Evolutionary conservation across 1,140 invertebrate species (phyloP).

Genomic region (Macrocentrus cingulum): DNA sequence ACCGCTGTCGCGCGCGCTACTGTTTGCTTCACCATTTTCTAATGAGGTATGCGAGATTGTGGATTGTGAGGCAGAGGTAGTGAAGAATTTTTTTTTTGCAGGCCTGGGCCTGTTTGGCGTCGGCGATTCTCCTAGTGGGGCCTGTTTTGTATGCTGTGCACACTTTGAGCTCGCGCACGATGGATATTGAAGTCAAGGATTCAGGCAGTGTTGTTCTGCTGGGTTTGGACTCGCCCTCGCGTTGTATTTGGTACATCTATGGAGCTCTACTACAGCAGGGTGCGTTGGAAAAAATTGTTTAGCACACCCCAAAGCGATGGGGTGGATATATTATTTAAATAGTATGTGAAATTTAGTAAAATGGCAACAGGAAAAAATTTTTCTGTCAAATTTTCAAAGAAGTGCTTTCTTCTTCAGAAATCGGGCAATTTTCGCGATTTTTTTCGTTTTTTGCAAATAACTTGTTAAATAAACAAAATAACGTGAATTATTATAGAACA

Average conservation of each 20-base stretch:
- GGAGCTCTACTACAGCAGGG: slow-evolving; percentile 90
- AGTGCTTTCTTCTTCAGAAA: no score
- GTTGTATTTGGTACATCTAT: slow-evolving; percentile 89
- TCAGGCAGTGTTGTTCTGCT: slow-evolving; percentile 13
- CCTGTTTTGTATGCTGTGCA: slow-evolving; percentile 80
- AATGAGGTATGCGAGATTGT: no score
- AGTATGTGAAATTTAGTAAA: not conserved
- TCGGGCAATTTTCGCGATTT: no score
- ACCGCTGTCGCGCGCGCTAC: slow-evolving; percentile 74
- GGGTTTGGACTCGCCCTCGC: slow-evolving; percentile 51
- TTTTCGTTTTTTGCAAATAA: no score
- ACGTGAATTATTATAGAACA: no score
- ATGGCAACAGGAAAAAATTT: no score
- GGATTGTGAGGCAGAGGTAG: no score
- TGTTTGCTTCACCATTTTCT: slow-evolving; percentile 86
- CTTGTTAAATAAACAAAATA: no score
- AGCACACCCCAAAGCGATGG: no score
- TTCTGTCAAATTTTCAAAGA: no score
- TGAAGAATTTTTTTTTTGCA: slow-evolving; percentile 51
- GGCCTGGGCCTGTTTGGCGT: slow-evolving; percentile 80
- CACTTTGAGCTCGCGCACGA: slow-evolving; percentile 69
- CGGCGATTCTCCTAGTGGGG: slow-evolving; percentile 73
- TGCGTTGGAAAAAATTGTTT: slow-evolving; percentile 48
- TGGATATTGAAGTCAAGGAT: slow-evolving; percentile 8
- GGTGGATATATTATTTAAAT: not conserved